A percentile compares a stretch with the other conserved stretches of the same genome.
These are phyloP conservation scores for Tachyglossus aculeatus DNA, from an alignment of 2,797 vertebrate species.

Conservation along the genomic window DNA sequence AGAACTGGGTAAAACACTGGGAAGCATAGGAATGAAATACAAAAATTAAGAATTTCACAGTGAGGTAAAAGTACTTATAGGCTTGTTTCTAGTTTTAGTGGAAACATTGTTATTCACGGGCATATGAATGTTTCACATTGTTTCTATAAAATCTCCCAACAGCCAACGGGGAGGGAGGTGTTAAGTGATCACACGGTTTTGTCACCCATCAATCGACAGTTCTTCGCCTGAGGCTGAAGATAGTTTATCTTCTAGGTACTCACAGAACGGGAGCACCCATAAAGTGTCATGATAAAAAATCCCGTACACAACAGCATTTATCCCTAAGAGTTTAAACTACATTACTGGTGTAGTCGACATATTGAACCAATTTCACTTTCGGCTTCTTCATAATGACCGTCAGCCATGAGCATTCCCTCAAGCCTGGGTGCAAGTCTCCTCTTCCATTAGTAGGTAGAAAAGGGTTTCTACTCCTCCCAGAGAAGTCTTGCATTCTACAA, in stretches of 20 bases:
- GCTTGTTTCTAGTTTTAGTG: slow-evolving; percentile 63
- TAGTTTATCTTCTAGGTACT: slow-evolving; percentile 19
- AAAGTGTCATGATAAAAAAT: slow-evolving; percentile 23
- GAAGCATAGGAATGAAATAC: slow-evolving; percentile 51
- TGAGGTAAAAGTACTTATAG: slow-evolving; percentile 59
- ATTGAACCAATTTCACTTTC: background rate
- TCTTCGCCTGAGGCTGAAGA: slow-evolving; percentile 45
- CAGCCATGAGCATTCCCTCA: background rate
- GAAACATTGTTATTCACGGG: slow-evolving; percentile 42
- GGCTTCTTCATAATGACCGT: background rate
- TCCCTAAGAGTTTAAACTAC: slow-evolving; percentile 8
- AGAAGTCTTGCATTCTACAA: slow-evolving; percentile 16
- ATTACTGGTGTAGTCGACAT: background rate
- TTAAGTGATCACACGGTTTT: slow-evolving; percentile 47
- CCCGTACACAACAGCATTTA: slow-evolving; percentile 47
- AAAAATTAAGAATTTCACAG: slow-evolving; percentile 71
- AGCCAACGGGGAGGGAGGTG: background rate
- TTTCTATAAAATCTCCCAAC: slow-evolving; percentile 44
- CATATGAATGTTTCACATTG: slow-evolving; percentile 58
- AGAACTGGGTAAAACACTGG: slow-evolving; percentile 50
- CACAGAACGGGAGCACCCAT: slow-evolving; percentile 19
- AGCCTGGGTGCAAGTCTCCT: slow-evolving; percentile 20
- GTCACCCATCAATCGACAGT: slow-evolving; percentile 20
- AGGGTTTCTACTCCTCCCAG: background rate
- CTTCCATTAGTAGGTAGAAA: background rate